phyloP scores from a whole-genome alignment of 2,113 vertebrate species.

The Rana temporaria region DNA sequence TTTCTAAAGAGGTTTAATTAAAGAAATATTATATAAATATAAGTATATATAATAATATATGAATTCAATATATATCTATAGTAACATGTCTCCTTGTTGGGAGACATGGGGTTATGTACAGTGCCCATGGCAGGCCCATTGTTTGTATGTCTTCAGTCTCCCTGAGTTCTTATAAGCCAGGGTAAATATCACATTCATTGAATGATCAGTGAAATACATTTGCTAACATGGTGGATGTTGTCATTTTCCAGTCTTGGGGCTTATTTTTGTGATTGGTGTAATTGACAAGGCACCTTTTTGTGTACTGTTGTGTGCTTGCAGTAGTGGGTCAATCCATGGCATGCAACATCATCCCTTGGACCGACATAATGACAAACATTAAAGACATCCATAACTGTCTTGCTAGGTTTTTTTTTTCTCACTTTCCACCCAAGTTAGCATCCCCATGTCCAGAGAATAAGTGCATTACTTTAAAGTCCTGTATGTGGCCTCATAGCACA shows the following conservation, averaged over 20 bases:
- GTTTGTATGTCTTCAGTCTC: not conserved
- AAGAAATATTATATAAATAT: not conserved
- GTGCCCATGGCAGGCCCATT: not conserved
- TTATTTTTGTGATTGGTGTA: slow-evolving; percentile 37
- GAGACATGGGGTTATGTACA: slow-evolving; percentile 1
- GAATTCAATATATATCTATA: slow-evolving; percentile 2
- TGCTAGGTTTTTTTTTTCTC: slow-evolving; percentile 9
- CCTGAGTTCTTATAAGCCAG: not conserved
- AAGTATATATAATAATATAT: slow-evolving; percentile 4
- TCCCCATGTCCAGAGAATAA: slow-evolving; percentile 30
- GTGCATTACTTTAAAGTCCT: slow-evolving; percentile 44
- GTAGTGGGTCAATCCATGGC: slow-evolving; percentile 33
- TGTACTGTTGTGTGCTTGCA: slow-evolving; percentile 45
- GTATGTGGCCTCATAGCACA: slow-evolving; percentile 40
- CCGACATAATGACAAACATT: slow-evolving; percentile 13
- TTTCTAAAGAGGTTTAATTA: slow-evolving; percentile 19
- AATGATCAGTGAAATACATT: slow-evolving; percentile 1
- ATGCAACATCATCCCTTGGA: slow-evolving; percentile 37
- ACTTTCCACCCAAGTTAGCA: not conserved
- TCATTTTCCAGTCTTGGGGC: slow-evolving; percentile 30
- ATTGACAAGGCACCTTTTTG: slow-evolving; percentile 22
- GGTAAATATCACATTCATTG: slow-evolving; percentile 15
- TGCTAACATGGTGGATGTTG: slow-evolving; percentile 25
- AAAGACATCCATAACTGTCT: slow-evolving; percentile 20
- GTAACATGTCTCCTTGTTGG: not conserved